These are phyloP conservation scores for Yponomeuta plumbellus DNA, from an alignment of 2,888 invertebrate species.

Conservation along the genomic window DNA sequence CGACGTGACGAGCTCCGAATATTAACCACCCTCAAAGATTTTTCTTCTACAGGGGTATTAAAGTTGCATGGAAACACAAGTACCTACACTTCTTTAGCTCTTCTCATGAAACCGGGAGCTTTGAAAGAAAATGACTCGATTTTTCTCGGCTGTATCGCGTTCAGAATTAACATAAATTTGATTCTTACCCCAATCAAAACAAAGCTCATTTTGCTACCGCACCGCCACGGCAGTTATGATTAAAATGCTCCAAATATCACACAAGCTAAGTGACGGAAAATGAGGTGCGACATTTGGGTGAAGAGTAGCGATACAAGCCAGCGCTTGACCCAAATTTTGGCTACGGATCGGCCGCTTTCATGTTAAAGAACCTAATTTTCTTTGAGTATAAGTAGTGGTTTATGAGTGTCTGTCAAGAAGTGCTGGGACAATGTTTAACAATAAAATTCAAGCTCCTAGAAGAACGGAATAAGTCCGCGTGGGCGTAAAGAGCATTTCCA, in stretches of 20 bases:
- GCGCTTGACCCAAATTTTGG: conserved; percentile 58
- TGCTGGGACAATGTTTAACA: background rate
- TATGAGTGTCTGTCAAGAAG: background rate
- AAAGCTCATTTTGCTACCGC: conserved; percentile 30
- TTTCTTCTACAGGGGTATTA: conserved; percentile 47
- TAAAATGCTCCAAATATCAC: conserved; percentile 27
- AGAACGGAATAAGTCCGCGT: background rate
- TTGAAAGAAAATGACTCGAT: conserved; percentile 37
- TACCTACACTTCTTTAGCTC: conserved; percentile 40
- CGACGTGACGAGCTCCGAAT: conserved; percentile 55
- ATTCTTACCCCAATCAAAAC: conserved; percentile 22
- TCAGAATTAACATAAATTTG: conserved; percentile 20
- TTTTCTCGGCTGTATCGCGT: conserved; percentile 18
- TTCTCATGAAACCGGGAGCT: conserved; percentile 49
- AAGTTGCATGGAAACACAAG: conserved; percentile 44
- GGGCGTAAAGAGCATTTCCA: background rate
- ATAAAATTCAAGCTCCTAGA: background rate
- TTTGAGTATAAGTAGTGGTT: conserved; percentile 3
- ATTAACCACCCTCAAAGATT: conserved; percentile 53
- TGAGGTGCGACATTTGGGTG: conserved; percentile 59
- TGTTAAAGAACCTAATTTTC: conserved; percentile 40
- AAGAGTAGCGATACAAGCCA: conserved; percentile 47
- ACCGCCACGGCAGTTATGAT: conserved; percentile 28
- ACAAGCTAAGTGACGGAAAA: conserved; percentile 55
- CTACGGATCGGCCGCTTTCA: conserved; percentile 38